A percentile compares a stretch with the other conserved stretches of the same genome.
phyloP scores from a whole-genome alignment of 2,888 invertebrate species.

The Leptothorax acervorum region DNA sequence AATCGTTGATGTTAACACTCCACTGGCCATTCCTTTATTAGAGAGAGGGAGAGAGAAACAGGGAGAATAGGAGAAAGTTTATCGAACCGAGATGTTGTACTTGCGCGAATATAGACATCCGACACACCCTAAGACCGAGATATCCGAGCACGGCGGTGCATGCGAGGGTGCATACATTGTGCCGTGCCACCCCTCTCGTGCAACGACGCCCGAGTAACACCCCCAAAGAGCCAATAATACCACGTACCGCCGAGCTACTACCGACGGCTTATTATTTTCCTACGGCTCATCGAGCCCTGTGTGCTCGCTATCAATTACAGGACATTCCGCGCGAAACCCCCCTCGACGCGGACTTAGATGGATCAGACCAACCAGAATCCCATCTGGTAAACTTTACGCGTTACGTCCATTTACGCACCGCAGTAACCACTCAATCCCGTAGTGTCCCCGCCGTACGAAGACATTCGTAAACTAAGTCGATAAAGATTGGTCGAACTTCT shows the following conservation, averaged over 20 bases:
- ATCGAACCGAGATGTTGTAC: conserved; percentile 76
- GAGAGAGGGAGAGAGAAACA: conserved; percentile 51
- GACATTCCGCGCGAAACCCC: conserved; percentile 79
- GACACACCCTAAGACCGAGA: conserved; percentile 79
- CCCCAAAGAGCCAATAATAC: conserved; percentile 81
- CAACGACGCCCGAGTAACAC: conserved; percentile 76
- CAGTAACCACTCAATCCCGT: conserved; percentile 51
- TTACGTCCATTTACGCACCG: conserved; percentile 69
- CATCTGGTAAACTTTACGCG: conserved; percentile 81
- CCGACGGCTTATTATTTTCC: conserved; percentile 85
- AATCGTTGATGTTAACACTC: conserved; percentile 16
- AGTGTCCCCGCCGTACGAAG: neutral
- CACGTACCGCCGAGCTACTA: conserved; percentile 76
- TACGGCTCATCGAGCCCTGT: conserved; percentile 85
- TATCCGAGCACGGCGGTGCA: conserved; percentile 78
- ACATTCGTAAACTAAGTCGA: conserved; percentile 35
- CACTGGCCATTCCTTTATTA: conserved; percentile 50
- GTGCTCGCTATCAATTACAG: conserved; percentile 85
- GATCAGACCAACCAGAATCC: conserved; percentile 84
- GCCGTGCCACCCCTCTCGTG: conserved; percentile 74
- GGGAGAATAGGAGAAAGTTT: conserved; percentile 66
- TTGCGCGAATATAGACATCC: conserved; percentile 77
- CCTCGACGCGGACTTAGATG: conserved; percentile 77
- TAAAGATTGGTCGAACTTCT: conserved; percentile 7
- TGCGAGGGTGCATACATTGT: conserved; percentile 84